Evolutionary conservation across 2,113 vertebrate genomes (phyloP).

Genomic region (Chinchilla lanigera): DNA sequence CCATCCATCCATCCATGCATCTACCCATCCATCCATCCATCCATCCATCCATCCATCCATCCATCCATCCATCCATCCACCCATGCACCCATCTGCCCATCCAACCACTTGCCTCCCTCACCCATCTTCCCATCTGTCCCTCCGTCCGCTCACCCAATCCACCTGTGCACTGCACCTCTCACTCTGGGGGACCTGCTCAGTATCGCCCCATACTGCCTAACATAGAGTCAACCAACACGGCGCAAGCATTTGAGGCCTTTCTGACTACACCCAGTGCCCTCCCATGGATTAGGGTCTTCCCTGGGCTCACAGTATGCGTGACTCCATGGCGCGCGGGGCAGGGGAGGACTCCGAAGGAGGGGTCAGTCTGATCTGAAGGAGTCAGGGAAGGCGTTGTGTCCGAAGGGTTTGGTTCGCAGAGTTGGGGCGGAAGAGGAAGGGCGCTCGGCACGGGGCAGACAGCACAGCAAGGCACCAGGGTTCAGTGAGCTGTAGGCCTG

Average conservation of each 20-base stretch:
- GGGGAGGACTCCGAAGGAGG: no score
- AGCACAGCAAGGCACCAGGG: fast-evolving
- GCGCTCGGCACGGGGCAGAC: no score
- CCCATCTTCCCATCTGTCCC: no score
- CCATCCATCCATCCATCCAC: background rate
- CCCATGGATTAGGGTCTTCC: fast-evolving
- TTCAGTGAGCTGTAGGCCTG: fast-evolving
- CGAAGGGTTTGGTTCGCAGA: background rate
- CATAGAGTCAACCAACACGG: no score
- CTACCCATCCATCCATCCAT: background rate
- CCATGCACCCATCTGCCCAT: background rate
- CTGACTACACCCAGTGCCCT: background rate
- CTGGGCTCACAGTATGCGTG: background rate
- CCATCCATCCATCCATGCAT: background rate
- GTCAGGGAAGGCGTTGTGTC: background rate
- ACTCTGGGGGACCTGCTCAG: background rate
- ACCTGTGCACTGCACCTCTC: background rate
- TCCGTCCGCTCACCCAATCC: no score
- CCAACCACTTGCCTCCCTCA: background rate
- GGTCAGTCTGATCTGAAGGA: background rate
- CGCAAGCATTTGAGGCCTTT: background rate
- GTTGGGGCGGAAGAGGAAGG: no score
- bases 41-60: background rate
- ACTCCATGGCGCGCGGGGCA: background rate
- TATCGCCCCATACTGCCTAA: background rate